Percentiles rank a stretch among this genome's conserved stretches.
Evolutionary conservation across 92 coral and sea anemone genomes (phyloP).

Genomic region (Zoanthus solanderi): DNA sequence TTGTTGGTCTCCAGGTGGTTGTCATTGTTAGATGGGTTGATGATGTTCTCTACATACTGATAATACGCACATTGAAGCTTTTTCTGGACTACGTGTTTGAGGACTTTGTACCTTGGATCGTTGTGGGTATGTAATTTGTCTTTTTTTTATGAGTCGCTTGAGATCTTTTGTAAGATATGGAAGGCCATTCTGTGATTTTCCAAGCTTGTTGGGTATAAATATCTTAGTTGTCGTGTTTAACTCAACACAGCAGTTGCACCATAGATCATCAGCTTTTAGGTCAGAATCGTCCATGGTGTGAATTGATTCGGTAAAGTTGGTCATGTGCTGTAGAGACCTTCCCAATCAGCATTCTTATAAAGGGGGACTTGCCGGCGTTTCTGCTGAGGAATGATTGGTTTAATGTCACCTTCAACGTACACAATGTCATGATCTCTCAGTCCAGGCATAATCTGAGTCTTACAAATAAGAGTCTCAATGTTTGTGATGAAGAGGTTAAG

Average conservation of each 20-base stretch:
- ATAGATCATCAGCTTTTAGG: conserved; percentile 28
- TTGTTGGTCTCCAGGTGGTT: conserved; percentile 19
- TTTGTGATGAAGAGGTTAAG: conserved; percentile 47
- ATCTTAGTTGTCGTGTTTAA: neutral
- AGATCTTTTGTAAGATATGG: conserved; percentile 21
- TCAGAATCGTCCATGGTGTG: conserved; percentile 6
- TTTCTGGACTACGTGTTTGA: conserved; percentile 5
- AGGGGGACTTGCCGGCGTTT: conserved; percentile 6
- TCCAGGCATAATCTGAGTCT: conserved; percentile 32
- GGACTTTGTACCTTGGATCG: conserved; percentile 26
- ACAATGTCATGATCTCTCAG: conserved; percentile 36
- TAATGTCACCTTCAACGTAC: conserved; percentile 50
- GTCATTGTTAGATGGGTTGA: too few relatives aligned
- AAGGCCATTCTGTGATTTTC: conserved; percentile 10
- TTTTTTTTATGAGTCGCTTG: conserved; percentile 43
- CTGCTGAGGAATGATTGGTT: conserved; percentile 28
- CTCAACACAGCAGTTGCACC: conserved; percentile 28
- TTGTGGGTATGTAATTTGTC: conserved; percentile 32
- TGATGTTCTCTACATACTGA: neutral
- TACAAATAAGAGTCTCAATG: conserved; percentile 23
- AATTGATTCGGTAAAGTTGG: conserved; percentile 34
- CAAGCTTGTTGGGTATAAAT: conserved; percentile 25
- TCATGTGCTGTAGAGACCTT: conserved; percentile 39
- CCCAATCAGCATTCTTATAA: conserved; percentile 50
- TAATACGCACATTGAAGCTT: conserved; percentile 8